Evolutionary conservation across 2,113 vertebrate species (phyloP).

Genomic region (Dascyllus trimaculatus): DNA sequence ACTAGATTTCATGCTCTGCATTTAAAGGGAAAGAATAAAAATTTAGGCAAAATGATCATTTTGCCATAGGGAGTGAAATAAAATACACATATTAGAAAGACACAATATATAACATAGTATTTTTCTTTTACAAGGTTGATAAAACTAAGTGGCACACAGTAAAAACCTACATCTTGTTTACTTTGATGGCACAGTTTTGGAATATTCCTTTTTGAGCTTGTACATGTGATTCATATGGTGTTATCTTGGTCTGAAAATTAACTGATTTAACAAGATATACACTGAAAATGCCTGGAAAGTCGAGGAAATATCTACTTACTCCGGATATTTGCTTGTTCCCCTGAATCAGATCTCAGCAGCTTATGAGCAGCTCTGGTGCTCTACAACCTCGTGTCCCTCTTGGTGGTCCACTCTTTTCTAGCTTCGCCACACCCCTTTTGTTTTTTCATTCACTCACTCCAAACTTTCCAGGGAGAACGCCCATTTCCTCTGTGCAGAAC

Average conservation of each 20-base stretch:
- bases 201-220: too few relatives aligned
- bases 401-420: conserved; percentile 64
- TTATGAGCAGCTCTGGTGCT: conserved; percentile 29
- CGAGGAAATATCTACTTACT: conserved; percentile 54
- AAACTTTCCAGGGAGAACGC: conserved; percentile 75
- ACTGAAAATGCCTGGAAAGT: conserved; percentile 1
- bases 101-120: neutral
- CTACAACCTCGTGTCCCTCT: conserved; percentile 46
- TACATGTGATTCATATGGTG: too few relatives aligned
- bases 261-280: neutral
- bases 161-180: neutral
- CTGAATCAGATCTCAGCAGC: conserved; percentile 33
- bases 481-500: conserved; percentile 82
- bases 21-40: neutral
- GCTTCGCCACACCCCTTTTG: conserved; percentile 54
- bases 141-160: neutral
- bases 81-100: neutral
- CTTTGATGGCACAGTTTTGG: too few relatives aligned
- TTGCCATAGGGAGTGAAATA: neutral
- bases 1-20: conserved; percentile 40
- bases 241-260: too few relatives aligned
- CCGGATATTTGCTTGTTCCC: conserved; percentile 14
- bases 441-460: conserved; percentile 69
- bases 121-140: neutral
- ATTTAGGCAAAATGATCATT: neutral